These are phyloP conservation scores for Lepus europaeus DNA, from an alignment of 2,113 vertebrate genomes.

Conservation along the genomic window DNA sequence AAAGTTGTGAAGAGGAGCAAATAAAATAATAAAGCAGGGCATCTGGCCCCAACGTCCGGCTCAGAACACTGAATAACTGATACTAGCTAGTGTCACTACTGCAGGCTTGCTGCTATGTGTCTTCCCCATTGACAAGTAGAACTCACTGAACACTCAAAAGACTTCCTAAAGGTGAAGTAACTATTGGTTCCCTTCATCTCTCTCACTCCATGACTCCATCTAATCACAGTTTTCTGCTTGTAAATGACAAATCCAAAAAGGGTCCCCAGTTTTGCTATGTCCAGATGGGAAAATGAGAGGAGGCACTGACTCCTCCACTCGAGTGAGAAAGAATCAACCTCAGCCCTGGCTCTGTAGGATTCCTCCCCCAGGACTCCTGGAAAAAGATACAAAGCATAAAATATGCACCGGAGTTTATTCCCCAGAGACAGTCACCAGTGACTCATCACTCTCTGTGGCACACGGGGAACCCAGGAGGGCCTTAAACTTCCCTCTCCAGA, in stretches of 20 bases:
- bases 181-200: not conserved
- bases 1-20: not conserved
- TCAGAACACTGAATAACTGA: not conserved
- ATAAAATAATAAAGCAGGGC: not conserved
- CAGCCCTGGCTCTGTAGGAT: not conserved
- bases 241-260: not conserved
- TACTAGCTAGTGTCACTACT: fast-evolving
- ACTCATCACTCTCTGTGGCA: not conserved
- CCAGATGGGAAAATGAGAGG: not conserved
- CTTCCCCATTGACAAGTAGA: not conserved
- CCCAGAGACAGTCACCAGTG: not conserved
- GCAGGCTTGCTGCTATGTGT: not conserved
- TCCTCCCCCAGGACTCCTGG: not conserved
- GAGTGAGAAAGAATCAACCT: not conserved
- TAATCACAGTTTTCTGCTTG: not conserved
- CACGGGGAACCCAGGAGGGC: not conserved
- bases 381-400: not conserved
- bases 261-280: not conserved
- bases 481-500: not conserved
- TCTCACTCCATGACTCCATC: not conserved
- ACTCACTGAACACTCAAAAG: not conserved
- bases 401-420: constrained; percentile 69
- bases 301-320: not conserved
- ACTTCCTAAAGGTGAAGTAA: not conserved
- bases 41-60: not conserved